Conservation (phyloP, 2,113 vertebrate genomes). For the Perca schrenkii region DNA sequence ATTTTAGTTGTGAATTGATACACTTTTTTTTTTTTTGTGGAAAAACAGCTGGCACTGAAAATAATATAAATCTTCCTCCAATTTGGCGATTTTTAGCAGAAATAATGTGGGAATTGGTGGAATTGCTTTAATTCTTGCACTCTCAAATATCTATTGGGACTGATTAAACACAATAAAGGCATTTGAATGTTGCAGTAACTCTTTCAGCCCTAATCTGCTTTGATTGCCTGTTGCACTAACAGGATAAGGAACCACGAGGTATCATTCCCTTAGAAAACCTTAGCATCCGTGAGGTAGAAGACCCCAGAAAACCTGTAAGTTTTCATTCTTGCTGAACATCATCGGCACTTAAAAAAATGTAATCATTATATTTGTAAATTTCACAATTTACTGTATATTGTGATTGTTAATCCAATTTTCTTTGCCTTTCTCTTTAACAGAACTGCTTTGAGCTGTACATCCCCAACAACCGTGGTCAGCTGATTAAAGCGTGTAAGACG, state of each 20-base stretch:
- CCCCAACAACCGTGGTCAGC: constrained; percentile 94
- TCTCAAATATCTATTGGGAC: neutral
- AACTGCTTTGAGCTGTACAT: constrained; percentile 96
- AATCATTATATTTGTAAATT: neutral
- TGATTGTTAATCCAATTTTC: neutral
- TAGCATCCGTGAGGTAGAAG: constrained; percentile 94
- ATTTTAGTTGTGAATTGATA: neutral
- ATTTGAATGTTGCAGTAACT: neutral
- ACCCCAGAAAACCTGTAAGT: constrained; percentile 86
- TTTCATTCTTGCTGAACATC: neutral
- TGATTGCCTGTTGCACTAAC: constrained; percentile 36
- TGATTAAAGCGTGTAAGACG: constrained; percentile 94
- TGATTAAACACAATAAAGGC: neutral
- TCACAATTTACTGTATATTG: neutral
- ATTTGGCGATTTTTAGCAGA: neutral
- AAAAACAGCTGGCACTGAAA: neutral
- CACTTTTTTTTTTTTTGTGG: neutral
- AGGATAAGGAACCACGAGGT: constrained; percentile 87
- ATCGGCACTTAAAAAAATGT: too few relatives aligned
- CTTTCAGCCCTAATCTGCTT: neutral
- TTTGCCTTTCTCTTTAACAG: constrained; percentile 65
- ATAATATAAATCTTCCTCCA: neutral
- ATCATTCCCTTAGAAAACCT: constrained; percentile 94
- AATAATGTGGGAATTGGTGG: neutral
- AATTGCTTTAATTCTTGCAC: neutral